A percentile compares a stretch with the other conserved stretches of the same genome.
Evolutionary conservation across 2,113 vertebrate species (phyloP).

Genomic region (Siniperca chuatsi): DNA sequence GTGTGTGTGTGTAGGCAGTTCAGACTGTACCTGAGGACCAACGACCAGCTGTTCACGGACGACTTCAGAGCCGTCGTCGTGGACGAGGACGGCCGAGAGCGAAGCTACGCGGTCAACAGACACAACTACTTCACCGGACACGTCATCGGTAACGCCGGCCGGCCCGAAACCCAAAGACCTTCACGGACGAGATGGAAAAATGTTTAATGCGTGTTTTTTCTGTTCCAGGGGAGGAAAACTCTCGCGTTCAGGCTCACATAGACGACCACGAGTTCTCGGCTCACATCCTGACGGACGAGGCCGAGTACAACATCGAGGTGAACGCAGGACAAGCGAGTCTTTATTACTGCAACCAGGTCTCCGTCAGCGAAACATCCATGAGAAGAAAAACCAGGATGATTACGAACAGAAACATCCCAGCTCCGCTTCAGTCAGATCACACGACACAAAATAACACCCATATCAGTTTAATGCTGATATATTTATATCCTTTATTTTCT

Average conservation of each 20-base stretch:
- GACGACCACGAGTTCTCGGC: constrained; percentile 92
- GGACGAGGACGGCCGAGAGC: constrained; percentile 86
- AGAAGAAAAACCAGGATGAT: too few relatives aligned
- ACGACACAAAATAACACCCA: too few relatives aligned
- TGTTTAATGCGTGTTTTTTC: not conserved
- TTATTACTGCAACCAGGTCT: not conserved
- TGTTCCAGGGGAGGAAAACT: constrained; percentile 91
- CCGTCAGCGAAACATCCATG: too few relatives aligned
- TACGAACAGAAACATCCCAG: too few relatives aligned
- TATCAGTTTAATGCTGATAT: too few relatives aligned
- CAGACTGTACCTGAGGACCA: constrained; percentile 93
- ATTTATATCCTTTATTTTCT: too few relatives aligned
- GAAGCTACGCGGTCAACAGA: constrained; percentile 84
- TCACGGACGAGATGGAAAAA: not conserved
- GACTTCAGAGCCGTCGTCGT: constrained; percentile 90
- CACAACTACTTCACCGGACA: constrained; percentile 95
- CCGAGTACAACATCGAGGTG: constrained; percentile 95
- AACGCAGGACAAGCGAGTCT: too few relatives aligned
- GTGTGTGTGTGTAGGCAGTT: constrained; percentile 86
- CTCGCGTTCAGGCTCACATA: constrained; percentile 93
- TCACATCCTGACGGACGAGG: constrained; percentile 90
- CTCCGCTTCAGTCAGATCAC: too few relatives aligned
- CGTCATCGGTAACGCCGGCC: constrained; percentile 87
- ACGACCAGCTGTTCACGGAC: constrained; percentile 91
- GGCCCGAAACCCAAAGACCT: not conserved